Conservation (phyloP, 2,888 invertebrate species). For the Bellardia bayeri region DNA sequence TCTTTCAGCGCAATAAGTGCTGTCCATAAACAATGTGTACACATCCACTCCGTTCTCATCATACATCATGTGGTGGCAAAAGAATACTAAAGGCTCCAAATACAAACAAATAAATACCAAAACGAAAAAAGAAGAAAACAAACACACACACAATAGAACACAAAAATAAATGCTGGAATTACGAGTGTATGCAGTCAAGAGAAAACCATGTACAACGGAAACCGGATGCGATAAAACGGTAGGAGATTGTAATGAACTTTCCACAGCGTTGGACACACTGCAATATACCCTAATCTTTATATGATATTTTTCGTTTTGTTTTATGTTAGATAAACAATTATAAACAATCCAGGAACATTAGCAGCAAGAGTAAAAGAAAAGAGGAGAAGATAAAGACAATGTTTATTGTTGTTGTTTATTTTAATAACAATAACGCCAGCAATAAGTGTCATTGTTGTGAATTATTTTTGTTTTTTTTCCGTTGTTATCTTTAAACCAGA, state of each 20-base stretch:
- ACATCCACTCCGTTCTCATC: slow-evolving; percentile 2
- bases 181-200: slow-evolving; percentile 44
- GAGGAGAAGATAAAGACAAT: slow-evolving; percentile 23
- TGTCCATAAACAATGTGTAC: slow-evolving; percentile 80
- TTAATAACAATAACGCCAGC: slow-evolving; percentile 64
- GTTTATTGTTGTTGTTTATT: background rate
- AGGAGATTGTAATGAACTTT: slow-evolving; percentile 69
- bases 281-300: slow-evolving; percentile 34
- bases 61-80: slow-evolving; percentile 35
- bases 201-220: slow-evolving; percentile 67
- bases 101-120: slow-evolving; percentile 44
- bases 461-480: slow-evolving; percentile 76
- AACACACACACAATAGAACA: background rate
- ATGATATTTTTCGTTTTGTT: background rate
- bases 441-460: slow-evolving; percentile 81
- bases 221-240: slow-evolving; percentile 71
- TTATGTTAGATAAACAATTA: slow-evolving; percentile 55
- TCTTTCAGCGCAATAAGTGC: slow-evolving; percentile 73
- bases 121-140: slow-evolving; percentile 33
- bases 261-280: slow-evolving; percentile 50
- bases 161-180: slow-evolving; percentile 25
- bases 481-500: slow-evolving; percentile 27
- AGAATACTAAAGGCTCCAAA: slow-evolving; percentile 55
- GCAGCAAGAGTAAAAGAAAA: slow-evolving; percentile 19
- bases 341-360: slow-evolving; percentile 33